Evolutionary conservation across 2,888 invertebrate species (phyloP), one percentile per base, ranked within the genome.

Genomic region (Limnephilus rhombicus): DNA sequence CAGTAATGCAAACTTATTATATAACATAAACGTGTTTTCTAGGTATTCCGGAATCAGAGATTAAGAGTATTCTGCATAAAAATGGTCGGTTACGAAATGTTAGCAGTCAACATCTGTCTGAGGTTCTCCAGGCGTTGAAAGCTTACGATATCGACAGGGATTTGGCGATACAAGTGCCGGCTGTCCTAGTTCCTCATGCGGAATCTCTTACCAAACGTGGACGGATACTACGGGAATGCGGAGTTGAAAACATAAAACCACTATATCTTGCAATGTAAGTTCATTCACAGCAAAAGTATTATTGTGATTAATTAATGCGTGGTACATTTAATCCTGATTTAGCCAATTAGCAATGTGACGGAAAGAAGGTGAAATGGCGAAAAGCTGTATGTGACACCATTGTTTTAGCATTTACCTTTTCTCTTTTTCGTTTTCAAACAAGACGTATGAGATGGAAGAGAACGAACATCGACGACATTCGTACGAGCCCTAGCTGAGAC

Each of bases 201-300:
- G 68, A n/a, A 12, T 88, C 88, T 11, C 68, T 88, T 29, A 53
- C 15, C 24, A 49, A 88, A 88, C 88, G 68, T n/a, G 90, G 90
- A 37, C 80, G 45, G 15, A 41, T 91, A 9, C 15, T 91, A 31
- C 31, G n/a, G 34, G 91, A 91, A 49, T 87, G 91, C 41, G 91
- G 91, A 12, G 34, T 91, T 53, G 49, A 34, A 80, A 18, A 80
- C 18, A 81, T 91, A 49, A 87, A 29, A 29, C 86, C 86, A 24
- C 68, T 34, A 12, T 31, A 88, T 81, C 68, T 91, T 37, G 80
- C 41, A 31, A 18, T 37, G 91, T 91, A 91, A 85, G 86, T 91
- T 68, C 80, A 31, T 34, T 49, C 15, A 15, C 49, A 0, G 49
- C 49, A 15, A 15, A 15, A 15, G 49, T 15, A 13, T 12, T 49